Evolutionary conservation across 2,113 vertebrate genomes (phyloP).

Genomic region (Daphoenositta chrysoptera): DNA sequence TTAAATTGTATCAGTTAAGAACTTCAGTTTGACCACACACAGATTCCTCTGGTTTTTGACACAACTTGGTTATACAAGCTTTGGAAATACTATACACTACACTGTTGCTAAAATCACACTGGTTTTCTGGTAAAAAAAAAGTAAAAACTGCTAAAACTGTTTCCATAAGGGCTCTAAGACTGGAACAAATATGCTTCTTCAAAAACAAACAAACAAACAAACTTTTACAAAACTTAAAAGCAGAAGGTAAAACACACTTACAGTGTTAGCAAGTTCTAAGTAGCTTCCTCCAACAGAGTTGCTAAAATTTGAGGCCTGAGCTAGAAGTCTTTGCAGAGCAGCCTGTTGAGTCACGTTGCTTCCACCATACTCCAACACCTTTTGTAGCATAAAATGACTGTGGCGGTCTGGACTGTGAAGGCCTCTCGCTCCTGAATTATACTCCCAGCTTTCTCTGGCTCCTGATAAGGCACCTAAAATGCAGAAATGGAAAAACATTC

Average conservation of each 20-base stretch:
- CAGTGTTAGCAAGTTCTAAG: conserved; percentile 78
- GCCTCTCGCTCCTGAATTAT: conserved; percentile 78
- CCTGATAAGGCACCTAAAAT: conserved; percentile 71
- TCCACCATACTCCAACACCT: conserved; percentile 38
- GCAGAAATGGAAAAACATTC: conserved; percentile 3
- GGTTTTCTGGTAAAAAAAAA: conserved; percentile 1
- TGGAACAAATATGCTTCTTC: neutral
- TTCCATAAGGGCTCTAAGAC: neutral
- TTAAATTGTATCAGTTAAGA: neutral
- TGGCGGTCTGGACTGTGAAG: conserved; percentile 77
- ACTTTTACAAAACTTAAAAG: neutral
- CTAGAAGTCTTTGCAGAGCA: conserved; percentile 66
- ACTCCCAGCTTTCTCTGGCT: conserved; percentile 80
- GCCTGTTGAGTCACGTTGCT: conserved; percentile 43
- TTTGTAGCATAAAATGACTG: conserved; percentile 49
- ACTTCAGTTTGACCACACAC: neutral
- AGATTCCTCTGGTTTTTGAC: neutral
- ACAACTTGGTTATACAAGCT: neutral
- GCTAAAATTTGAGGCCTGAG: conserved; percentile 35
- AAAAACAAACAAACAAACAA: neutral
- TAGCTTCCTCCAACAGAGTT: conserved; percentile 66
- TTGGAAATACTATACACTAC: neutral
- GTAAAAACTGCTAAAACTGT: neutral
- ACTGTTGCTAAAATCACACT: neutral
- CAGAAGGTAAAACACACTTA: conserved; percentile 64